Evolutionary conservation across 2,888 invertebrate species (phyloP).

Genomic region (Taphrorychus bicolor): DNA sequence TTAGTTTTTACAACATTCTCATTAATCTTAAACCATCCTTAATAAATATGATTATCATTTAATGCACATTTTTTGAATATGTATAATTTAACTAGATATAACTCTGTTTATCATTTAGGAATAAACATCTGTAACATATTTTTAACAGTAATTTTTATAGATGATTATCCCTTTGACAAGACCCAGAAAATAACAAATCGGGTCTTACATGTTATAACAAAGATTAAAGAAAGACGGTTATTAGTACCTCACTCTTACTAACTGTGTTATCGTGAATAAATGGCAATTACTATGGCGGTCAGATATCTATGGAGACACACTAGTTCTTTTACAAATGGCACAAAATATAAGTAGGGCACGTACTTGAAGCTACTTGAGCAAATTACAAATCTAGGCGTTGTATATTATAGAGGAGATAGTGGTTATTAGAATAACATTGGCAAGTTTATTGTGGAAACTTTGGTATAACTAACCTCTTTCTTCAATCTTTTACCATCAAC

Average conservation of each 20-base stretch:
- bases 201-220: too few species aligned
- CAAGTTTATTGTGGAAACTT: too few species aligned
- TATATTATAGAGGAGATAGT: too few species aligned
- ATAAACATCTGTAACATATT: not conserved
- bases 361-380: too few species aligned
- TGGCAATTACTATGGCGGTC: too few species aligned
- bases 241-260: not conserved
- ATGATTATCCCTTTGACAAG: not conserved
- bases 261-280: too few species aligned
- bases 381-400: too few species aligned
- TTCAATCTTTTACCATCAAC: too few species aligned
- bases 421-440: too few species aligned
- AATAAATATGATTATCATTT: constrained; percentile 10
- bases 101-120: not conserved
- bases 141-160: not conserved
- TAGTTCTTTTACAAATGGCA: too few species aligned
- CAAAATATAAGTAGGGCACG: too few species aligned
- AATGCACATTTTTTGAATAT: constrained; percentile 5
- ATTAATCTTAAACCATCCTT: not conserved
- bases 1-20: not conserved
- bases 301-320: too few species aligned
- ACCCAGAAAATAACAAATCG: not conserved
- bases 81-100: constrained; percentile 9
- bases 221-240: not conserved
- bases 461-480: not conserved